Percentiles rank a stretch among this genome's conserved stretches.
These are phyloP conservation scores for Cygnus buccinator DNA, from an alignment of 2,113 vertebrate species.

Conservation along the genomic window DNA sequence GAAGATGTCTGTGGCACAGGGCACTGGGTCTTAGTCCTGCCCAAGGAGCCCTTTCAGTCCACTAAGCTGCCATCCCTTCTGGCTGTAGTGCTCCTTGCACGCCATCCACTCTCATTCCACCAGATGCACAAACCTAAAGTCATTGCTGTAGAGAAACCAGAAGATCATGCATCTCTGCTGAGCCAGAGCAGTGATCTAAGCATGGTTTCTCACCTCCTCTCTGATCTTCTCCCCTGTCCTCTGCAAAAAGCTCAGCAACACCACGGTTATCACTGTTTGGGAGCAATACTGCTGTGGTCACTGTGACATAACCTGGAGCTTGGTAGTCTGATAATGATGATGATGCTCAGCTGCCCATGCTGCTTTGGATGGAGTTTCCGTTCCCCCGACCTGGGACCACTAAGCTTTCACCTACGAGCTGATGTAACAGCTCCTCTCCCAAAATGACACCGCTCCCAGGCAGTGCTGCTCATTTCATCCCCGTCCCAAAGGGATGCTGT, in stretches of 20 bases:
- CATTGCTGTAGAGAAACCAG: background rate
- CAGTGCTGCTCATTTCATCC: background rate
- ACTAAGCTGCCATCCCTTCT: rapidly evolving
- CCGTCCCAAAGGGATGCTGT: background rate
- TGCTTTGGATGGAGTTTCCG: background rate
- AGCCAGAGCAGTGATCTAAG: background rate
- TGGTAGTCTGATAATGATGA: background rate
- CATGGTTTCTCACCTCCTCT: background rate
- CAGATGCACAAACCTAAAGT: background rate
- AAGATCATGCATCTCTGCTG: rapidly evolving
- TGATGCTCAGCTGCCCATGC: background rate
- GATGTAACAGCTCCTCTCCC: background rate
- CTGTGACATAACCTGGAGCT: background rate
- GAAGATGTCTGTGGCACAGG: background rate
- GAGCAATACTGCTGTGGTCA: background rate
- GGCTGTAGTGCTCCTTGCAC: background rate
- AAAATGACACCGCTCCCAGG: background rate
- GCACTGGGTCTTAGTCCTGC: too few species aligned
- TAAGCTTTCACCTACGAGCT: background rate
- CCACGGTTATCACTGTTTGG: background rate
- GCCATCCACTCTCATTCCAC: background rate
- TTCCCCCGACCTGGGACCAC: background rate
- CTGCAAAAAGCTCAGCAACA: background rate
- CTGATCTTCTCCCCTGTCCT: background rate
- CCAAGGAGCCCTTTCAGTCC: background rate